phyloP scores from a whole-genome alignment of 2,797 vertebrate genomes.

The Arrhamphus sclerolepis region DNA sequence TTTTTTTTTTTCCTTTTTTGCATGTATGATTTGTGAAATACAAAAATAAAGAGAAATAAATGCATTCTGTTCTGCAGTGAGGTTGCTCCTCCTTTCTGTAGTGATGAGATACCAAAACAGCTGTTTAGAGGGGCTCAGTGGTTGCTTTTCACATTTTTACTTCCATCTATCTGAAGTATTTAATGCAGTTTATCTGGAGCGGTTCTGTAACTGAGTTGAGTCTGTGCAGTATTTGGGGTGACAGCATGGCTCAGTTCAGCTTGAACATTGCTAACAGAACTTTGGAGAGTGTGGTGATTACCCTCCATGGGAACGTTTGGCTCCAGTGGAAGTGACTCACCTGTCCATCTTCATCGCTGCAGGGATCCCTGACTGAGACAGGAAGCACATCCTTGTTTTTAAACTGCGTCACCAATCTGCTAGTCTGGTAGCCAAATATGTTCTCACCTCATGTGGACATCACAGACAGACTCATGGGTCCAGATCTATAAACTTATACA shows the following conservation, averaged over 20 bases:
- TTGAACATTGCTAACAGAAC: slow-evolving; percentile 63
- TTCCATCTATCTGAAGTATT: background rate
- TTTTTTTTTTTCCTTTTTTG: too few relatives aligned
- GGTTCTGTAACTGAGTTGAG: background rate
- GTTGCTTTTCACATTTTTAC: slow-evolving; percentile 4
- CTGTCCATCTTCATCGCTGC: slow-evolving; percentile 76
- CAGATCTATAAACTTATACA: slow-evolving; percentile 81
- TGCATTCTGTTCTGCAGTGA: slow-evolving; percentile 4
- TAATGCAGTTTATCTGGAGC: background rate
- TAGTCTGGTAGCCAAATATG: slow-evolving; percentile 81
- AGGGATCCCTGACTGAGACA: slow-evolving; percentile 71
- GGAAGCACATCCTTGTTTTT: slow-evolving; percentile 78
- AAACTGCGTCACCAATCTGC: slow-evolving; percentile 82
- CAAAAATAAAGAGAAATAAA: background rate
- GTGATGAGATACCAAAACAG: slow-evolving; percentile 43
- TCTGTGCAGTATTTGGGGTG: accelerated
- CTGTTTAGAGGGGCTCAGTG: slow-evolving; percentile 4
- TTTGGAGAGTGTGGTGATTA: slow-evolving; percentile 29
- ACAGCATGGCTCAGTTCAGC: slow-evolving; percentile 51
- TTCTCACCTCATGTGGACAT: slow-evolving; percentile 83
- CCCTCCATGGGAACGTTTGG: slow-evolving; percentile 71
- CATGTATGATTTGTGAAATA: too few relatives aligned
- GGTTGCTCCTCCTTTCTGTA: slow-evolving; percentile 66
- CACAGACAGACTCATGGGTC: slow-evolving; percentile 81
- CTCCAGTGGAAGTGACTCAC: slow-evolving; percentile 73